Percentiles rank a stretch among this genome's conserved stretches.
Conservation (phyloP, 2,888 invertebrate species). For the Plagodis dolabraria region DNA sequence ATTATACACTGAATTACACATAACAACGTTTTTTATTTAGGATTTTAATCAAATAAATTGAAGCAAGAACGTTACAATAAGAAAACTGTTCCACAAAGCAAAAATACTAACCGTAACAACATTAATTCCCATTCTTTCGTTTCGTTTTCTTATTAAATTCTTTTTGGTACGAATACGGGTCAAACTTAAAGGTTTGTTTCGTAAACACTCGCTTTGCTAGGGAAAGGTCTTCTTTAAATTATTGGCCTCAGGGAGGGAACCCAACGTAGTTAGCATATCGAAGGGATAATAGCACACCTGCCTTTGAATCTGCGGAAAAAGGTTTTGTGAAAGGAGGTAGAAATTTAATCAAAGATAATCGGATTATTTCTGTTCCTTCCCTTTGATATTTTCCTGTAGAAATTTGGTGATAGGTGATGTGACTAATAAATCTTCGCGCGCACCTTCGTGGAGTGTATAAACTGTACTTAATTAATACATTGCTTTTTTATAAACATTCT, state of each 20-base stretch:
- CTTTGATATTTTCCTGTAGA: too few relatives aligned
- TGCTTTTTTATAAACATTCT: too few relatives aligned
- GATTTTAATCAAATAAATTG: neutral
- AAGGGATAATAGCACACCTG: constrained; percentile 34
- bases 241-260: constrained; percentile 35
- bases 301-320: constrained; percentile 27
- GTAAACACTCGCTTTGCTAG: constrained; percentile 32
- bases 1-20: too few relatives aligned
- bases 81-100: constrained; percentile 8
- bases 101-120: constrained; percentile 12
- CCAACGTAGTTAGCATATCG: constrained; percentile 36
- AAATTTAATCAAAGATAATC: neutral
- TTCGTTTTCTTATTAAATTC: constrained; percentile 33
- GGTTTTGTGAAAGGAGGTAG: constrained; percentile 4
- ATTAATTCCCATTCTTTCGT: constrained; percentile 29
- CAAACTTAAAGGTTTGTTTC: constrained; percentile 32
- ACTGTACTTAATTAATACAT: too few relatives aligned
- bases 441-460: too few relatives aligned
- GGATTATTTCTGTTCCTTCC: too few relatives aligned
- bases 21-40: too few relatives aligned
- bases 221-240: constrained; percentile 35
- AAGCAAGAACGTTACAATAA: neutral
- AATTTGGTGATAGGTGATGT: too few relatives aligned
- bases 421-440: too few relatives aligned
- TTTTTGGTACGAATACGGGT: constrained; percentile 30